A percentile compares a stretch with the other conserved stretches of the same genome.
These are phyloP conservation scores for Amazona vittata DNA, from an alignment of 2,113 vertebrate genomes.

Conservation along the genomic window DNA sequence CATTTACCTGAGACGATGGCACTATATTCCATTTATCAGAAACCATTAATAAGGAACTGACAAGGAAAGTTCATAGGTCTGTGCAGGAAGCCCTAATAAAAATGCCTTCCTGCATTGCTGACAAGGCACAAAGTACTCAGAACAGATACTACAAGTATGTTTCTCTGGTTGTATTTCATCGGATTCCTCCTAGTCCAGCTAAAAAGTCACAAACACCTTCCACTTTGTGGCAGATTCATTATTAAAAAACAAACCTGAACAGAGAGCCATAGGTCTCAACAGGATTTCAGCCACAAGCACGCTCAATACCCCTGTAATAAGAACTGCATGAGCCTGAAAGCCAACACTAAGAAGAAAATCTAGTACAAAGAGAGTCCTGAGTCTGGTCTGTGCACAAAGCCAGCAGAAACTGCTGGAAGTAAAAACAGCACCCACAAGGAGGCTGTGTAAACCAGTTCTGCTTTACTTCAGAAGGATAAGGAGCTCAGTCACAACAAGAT, in stretches of 20 bases:
- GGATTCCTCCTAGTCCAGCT: background rate
- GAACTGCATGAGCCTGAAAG: background rate
- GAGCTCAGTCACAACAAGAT: slow-evolving; percentile 7
- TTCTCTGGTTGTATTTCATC: background rate
- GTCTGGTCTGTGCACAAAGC: background rate
- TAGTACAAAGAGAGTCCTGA: background rate
- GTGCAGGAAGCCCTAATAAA: background rate
- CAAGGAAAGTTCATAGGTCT: background rate
- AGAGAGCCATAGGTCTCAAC: background rate
- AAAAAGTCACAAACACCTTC: slow-evolving; percentile 26
- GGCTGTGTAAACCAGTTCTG: slow-evolving; percentile 49
- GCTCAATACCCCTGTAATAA: background rate
- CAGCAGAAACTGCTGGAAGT: slow-evolving; percentile 33
- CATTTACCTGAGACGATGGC: background rate
- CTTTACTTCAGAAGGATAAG: slow-evolving; percentile 42
- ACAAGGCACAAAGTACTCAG: background rate
- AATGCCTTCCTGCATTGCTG: background rate
- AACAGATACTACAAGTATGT: background rate
- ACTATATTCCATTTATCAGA: background rate
- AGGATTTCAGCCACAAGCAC: background rate
- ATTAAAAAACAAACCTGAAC: background rate
- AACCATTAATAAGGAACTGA: background rate
- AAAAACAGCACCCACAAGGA: slow-evolving; percentile 13
- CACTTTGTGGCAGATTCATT: background rate
- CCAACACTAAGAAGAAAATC: background rate